Conservation (phyloP, 2,113 vertebrate species). For the Alethe castanea region DNA sequence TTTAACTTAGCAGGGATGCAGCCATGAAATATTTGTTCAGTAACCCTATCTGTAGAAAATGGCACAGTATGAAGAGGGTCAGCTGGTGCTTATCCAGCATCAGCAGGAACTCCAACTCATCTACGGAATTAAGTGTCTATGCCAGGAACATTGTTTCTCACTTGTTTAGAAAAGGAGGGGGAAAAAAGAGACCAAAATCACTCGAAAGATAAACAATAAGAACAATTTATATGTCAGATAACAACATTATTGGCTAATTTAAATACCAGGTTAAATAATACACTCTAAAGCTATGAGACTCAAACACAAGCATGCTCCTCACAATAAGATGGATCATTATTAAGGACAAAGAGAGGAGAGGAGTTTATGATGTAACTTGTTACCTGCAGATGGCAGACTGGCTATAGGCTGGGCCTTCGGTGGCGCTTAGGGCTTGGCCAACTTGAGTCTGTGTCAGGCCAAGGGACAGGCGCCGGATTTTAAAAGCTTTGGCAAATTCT, state of each 20-base stretch:
- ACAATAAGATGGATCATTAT: not conserved
- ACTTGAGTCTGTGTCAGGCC: constrained; percentile 99
- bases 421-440: constrained; percentile 97
- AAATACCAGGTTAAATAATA: not conserved
- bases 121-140: constrained; percentile 35
- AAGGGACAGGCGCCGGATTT: constrained; percentile 98
- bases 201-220: not conserved
- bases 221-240: not conserved
- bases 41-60: constrained; percentile 50
- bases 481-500: constrained; percentile 99
- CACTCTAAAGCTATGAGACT: not conserved
- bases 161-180: not conserved
- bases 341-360: not conserved
- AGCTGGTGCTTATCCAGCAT: constrained; percentile 29
- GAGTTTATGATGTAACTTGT: constrained; percentile 61
- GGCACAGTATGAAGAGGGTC: constrained; percentile 55
- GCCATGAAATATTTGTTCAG: constrained; percentile 49
- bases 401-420: constrained; percentile 98
- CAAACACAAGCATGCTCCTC: not conserved
- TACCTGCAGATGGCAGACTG: constrained; percentile 99
- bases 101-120: constrained; percentile 47
- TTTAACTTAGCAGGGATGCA: constrained; percentile 60
- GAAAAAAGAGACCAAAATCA: not conserved
- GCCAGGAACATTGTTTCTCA: constrained; percentile 16
- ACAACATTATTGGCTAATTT: not conserved